A percentile compares a stretch with the other conserved stretches of the same genome.
phyloP scores from a whole-genome alignment of 2,113 vertebrate genomes.

The Oreochromis niloticus region DNA sequence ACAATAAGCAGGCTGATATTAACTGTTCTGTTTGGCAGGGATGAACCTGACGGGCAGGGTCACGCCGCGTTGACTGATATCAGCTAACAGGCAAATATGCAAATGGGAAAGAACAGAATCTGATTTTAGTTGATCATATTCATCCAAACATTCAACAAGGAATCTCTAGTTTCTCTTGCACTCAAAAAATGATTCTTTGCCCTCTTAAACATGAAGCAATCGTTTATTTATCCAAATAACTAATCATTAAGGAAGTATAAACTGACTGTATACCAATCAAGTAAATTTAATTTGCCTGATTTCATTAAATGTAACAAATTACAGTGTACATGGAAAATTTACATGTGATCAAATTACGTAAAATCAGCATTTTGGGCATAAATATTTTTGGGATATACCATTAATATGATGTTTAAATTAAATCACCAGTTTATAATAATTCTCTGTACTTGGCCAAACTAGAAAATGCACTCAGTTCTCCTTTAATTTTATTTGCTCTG shows the following conservation, averaged over 20 bases:
- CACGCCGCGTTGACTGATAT: not conserved
- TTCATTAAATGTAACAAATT: no score
- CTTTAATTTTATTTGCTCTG: not conserved
- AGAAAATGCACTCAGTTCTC: not conserved
- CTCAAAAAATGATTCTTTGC: not conserved
- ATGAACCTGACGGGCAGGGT: not conserved
- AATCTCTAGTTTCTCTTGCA: not conserved
- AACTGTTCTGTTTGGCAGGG: not conserved
- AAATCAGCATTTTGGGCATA: no score
- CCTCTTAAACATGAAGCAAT: not conserved
- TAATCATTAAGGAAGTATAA: not conserved
- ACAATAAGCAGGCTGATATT: not conserved
- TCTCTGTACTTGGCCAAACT: not conserved
- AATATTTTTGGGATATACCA: no score
- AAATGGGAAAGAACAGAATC: not conserved
- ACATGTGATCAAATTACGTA: no score
- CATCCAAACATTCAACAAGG: not conserved
- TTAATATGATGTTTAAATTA: not conserved
- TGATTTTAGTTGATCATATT: not conserved
- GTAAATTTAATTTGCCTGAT: no score
- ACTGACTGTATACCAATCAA: no score
- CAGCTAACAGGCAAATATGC: not conserved
- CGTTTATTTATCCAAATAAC: not conserved
- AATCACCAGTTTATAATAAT: not conserved
- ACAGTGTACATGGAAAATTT: no score